Percentiles rank a stretch among this genome's conserved stretches.
These are phyloP conservation scores for Erebia aethiops DNA, from an alignment of 2,888 invertebrate genomes.

Conservation along the genomic window DNA sequence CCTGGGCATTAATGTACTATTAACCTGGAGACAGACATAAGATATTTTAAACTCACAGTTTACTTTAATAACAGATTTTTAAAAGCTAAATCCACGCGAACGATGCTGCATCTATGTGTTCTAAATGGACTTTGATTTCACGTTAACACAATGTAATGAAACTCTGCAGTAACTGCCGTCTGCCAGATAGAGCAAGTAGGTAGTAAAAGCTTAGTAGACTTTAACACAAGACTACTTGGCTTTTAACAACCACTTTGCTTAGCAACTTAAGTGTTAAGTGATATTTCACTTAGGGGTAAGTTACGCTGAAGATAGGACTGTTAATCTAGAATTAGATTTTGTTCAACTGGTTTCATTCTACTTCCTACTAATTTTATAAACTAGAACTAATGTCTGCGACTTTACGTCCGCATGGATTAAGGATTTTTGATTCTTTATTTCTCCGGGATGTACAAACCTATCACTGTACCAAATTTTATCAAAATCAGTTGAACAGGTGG, in stretches of 20 bases:
- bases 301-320: background rate
- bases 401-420: no score
- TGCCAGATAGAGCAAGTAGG: background rate
- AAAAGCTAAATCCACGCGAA: no score
- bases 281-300: background rate
- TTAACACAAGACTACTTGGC: background rate
- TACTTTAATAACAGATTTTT: no score
- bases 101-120: no score
- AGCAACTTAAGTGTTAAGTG: slow-evolving; percentile 8
- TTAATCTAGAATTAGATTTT: slow-evolving; percentile 2
- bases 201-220: background rate
- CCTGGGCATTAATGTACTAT: no score
- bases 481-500: background rate
- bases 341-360: background rate
- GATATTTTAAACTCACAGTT: no score
- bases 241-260: slow-evolving; percentile 1
- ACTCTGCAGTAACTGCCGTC: background rate
- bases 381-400: no score
- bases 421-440: no score
- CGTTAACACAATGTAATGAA: background rate
- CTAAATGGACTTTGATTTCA: background rate
- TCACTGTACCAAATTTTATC: background rate
- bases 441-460: no score
- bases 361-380: no score
- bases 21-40: no score